Base-by-base conservation (phyloP, 2,113 vertebrate genomes). In the Zosterops hypoxanthus region DNA sequence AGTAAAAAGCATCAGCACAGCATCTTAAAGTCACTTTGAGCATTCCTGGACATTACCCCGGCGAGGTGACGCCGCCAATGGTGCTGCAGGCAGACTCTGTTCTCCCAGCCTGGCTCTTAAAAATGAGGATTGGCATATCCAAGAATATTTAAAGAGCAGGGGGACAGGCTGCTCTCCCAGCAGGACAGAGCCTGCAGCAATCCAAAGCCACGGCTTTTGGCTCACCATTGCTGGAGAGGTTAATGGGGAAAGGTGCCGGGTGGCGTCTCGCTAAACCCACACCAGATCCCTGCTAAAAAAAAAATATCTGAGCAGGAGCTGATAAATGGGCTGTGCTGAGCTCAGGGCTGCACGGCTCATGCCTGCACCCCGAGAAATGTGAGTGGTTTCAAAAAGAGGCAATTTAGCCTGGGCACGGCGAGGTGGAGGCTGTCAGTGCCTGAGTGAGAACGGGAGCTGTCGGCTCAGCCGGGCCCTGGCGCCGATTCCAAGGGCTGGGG, bases 91-190 rank as follows among this genome's bases (percentile, higher is more conserved):
- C 84, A 91, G 44, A 68, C 84, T 36, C 78, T 60, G 41, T 2
- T 71, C 92, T 73, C 80, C 65, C 73, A 73, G 31, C 46, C 56
- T 82, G 86, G 28, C 56, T 95, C 77, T 92, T 57, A 44, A 87
- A 90, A 80, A 75, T 1, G 46, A 82, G 81, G 81, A 57, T 16
- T 91, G 91, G 89, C 87, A 59, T 5, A 59, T 76, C 21, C 8
- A 71, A 73, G 84, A 33, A 5, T 21, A 94, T 69, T 95, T 71
- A 85, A 79, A 69, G 94, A 47, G 13, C 84, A 60, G 89, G 88
- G 86, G 84, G 81, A 92, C 82, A 95, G 86, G 89, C 93, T 79
- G 96, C 84, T 89, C 25, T 76, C 91, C 61, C 94, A 91, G 94
- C 95, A 96, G 95, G 96, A 94, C 70, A 4, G n/a, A 72, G 36